Percentiles rank a stretch among this genome's conserved stretches.
Evolutionary conservation across 2,113 vertebrate genomes (phyloP).

Genomic region (Agapornis roseicollis): DNA sequence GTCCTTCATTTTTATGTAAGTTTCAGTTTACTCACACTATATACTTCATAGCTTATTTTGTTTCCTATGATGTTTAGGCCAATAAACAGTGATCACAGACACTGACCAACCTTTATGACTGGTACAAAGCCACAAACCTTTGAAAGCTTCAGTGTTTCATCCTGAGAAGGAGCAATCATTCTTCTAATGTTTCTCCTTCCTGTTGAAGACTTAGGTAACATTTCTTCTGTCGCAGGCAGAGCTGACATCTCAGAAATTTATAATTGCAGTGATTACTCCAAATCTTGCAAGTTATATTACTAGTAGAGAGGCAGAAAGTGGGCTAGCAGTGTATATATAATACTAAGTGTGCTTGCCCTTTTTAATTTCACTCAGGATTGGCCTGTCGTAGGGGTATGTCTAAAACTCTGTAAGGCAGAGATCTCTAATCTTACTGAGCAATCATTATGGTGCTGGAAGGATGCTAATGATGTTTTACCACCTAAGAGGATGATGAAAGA

Average conservation of each 20-base stretch:
- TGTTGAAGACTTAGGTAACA: neutral
- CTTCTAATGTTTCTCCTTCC: neutral
- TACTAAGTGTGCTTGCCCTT: neutral
- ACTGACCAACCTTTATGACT: neutral
- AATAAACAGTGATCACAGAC: neutral
- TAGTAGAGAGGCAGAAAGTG: neutral
- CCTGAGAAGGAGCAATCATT: neutral
- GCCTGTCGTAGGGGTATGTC: rapidly evolving
- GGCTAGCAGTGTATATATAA: neutral
- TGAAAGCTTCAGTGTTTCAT: neutral
- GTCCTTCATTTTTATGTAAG: neutral
- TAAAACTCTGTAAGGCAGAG: neutral
- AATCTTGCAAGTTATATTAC: neutral
- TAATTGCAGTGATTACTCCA: neutral
- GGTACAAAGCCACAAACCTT: neutral
- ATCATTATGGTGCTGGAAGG: neutral
- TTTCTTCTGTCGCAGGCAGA: neutral
- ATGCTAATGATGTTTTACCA: slow-evolving; percentile 51
- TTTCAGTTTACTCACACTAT: neutral
- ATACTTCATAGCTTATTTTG: neutral
- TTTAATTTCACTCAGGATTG: neutral
- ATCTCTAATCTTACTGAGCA: slow-evolving; percentile 21
- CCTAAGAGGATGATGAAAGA: slow-evolving; percentile 48
- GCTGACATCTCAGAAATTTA: neutral
- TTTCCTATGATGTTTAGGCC: neutral